A percentile compares a stretch with the other conserved stretches of the same genome.
Evolutionary conservation across 2,113 vertebrate species (phyloP).

Genomic region (Turnix velox): DNA sequence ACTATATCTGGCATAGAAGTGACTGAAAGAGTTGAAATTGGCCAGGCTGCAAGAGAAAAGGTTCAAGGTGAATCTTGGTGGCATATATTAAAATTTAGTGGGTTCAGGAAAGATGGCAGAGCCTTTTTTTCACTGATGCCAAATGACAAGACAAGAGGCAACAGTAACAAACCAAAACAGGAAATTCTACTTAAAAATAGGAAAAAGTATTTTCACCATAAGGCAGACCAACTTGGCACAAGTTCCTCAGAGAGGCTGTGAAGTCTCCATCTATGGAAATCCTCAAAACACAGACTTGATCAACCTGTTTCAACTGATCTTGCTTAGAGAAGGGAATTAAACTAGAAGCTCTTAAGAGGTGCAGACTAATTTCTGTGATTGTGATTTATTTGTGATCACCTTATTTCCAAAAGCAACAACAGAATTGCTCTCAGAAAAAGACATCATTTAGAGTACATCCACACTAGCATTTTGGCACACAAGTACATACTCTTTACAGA

Average conservation of each 20-base stretch:
- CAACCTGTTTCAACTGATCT: background rate
- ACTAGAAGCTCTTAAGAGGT: background rate
- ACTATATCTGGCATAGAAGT: background rate
- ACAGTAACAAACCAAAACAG: background rate
- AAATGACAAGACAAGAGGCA: background rate
- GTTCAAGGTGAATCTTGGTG: background rate
- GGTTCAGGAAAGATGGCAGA: background rate
- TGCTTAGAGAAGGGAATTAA: background rate
- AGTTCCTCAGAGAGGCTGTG: background rate
- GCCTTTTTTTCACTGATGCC: background rate
- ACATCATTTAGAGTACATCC: background rate
- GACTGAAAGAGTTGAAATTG: background rate
- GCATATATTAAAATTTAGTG: background rate
- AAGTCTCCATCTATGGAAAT: background rate
- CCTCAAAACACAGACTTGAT: background rate
- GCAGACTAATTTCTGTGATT: rapidly evolving
- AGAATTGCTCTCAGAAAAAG: background rate
- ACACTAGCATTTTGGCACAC: background rate
- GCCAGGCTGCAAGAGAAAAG: background rate
- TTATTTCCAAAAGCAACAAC: background rate
- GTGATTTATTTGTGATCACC: background rate
- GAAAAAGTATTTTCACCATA: background rate
- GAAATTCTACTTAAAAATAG: background rate
- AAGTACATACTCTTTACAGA: background rate
- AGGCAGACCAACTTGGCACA: background rate